Evolutionary conservation across 2,797 vertebrate genomes (phyloP).

Genomic region (Cyclopterus lumpus): DNA sequence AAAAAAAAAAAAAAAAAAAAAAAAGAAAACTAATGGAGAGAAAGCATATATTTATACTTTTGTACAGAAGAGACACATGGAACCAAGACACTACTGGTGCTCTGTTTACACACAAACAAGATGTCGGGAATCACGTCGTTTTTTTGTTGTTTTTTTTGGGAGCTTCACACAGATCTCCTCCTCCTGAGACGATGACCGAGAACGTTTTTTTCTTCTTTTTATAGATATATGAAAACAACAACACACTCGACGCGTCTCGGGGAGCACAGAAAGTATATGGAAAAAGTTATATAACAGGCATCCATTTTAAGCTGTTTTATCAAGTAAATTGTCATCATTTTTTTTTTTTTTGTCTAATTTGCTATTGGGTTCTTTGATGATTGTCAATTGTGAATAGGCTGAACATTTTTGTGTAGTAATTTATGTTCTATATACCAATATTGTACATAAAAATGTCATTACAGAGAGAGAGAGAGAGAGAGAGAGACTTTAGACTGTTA

Average conservation of each 20-base stretch:
- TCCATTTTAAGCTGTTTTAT: conserved; percentile 72
- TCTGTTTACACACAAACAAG: conserved; percentile 89
- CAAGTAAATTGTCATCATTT: conserved; percentile 69
- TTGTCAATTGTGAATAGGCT: conserved; percentile 87
- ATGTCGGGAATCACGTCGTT: conserved; percentile 75
- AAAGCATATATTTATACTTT: conserved; percentile 98
- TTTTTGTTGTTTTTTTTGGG: background rate
- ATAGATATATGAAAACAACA: conserved; percentile 38
- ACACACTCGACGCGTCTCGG: conserved; percentile 72
- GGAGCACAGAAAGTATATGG: conserved; percentile 82
- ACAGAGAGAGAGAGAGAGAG: conserved; percentile 67
- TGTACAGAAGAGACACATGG: conserved; percentile 90
- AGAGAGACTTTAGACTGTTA: conserved; percentile 83
- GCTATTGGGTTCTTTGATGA: conserved; percentile 74
- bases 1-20: conserved; percentile 25
- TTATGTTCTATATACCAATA: conserved; percentile 89
- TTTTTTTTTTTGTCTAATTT: conserved; percentile 70
- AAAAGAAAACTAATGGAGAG: conserved; percentile 69
- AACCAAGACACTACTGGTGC: conserved; percentile 93
- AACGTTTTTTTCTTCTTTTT: background rate
- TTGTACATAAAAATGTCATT: conserved; percentile 89
- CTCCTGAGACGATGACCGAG: conserved; percentile 64
- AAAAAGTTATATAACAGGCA: conserved; percentile 77
- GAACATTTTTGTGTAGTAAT: conserved; percentile 85
- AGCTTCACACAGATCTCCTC: conserved; percentile 54